Evolutionary conservation across 2,113 vertebrate genomes (phyloP).

Genomic region (Chrysemys picta): DNA sequence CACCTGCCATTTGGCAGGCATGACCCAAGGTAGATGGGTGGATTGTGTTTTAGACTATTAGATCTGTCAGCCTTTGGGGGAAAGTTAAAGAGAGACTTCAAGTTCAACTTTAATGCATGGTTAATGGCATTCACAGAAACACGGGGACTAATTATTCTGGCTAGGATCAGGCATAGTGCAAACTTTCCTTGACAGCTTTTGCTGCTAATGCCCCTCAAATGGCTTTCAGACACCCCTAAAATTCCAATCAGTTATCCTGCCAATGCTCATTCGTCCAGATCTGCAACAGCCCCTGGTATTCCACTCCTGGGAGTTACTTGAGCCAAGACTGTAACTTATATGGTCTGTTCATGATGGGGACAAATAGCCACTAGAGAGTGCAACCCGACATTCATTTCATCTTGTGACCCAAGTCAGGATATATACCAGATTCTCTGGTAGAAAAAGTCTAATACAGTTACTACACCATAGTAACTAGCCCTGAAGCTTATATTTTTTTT

Average conservation of each 20-base stretch:
- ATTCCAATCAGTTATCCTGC: background rate
- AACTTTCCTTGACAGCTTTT: rapidly evolving
- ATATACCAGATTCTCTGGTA: background rate
- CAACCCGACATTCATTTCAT: background rate
- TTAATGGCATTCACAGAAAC: background rate
- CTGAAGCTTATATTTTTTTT: background rate
- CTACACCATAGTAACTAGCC: background rate
- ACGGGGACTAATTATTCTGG: rapidly evolving
- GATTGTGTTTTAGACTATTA: background rate
- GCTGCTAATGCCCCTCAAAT: rapidly evolving
- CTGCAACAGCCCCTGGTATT: background rate
- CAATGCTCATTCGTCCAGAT: rapidly evolving
- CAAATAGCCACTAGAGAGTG: background rate
- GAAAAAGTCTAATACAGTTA: background rate
- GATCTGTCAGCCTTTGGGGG: background rate
- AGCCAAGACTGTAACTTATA: rapidly evolving
- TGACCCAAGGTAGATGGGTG: slow-evolving; percentile 22
- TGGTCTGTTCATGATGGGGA: rapidly evolving
- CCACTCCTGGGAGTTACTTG: rapidly evolving
- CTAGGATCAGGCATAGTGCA: background rate
- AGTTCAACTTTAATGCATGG: rapidly evolving
- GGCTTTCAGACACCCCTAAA: background rate
- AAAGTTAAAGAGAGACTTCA: background rate
- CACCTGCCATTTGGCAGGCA: slow-evolving; percentile 25
- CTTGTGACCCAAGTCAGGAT: rapidly evolving